Base-by-base conservation (phyloP, 2,113 vertebrate genomes). In the Solea senegalensis region DNA sequence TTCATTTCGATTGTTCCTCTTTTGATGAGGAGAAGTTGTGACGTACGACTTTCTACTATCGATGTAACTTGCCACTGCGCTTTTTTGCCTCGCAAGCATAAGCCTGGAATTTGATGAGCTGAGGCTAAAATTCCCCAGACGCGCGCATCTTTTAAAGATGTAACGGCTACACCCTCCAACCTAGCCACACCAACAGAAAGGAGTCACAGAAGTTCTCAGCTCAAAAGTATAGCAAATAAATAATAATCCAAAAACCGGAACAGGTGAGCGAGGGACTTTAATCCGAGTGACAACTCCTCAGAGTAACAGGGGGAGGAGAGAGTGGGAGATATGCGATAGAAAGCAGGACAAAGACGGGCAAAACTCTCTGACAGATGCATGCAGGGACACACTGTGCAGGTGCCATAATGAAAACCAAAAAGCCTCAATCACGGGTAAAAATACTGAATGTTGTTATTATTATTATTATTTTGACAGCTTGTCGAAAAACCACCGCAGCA, bases 61-160 rank as follows among this genome's bases (percentile, higher is more conserved):
- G 62, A 60, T 28, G 44, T 26, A 28, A 55, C 76, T 71, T 83
- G 82, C 81, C 77, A 64, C 65, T 65, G 69, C 50, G 26, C 44
- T 81, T 83, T 59, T 82, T 83, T 78, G 71, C 83, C 87, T 78
- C 76, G 63, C 65, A 78, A 83, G 67, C 66, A 15, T 67, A 55
- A 66, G 21, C 65, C 78, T 76, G 81, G 83, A 87, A 85, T 80
- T 77, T 87, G 81, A 90, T 83, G 83, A 88, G 78, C 85, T 88
- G 82, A 85, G 67, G 73, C 82, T 82, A 78, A 88, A 85, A 83
- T 76, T 68, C 74, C 58, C 39, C 62, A 51, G 82, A 87, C 83
- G 63, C 60, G 81, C 78, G 86, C 85, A 86, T 80, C 80, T 65
- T 76, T 67, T 72, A 84, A 84, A 80, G 13, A 74, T 61, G 59